phyloP scores from a whole-genome alignment of 2,113 vertebrate genomes.

The Pterocles burchelli region DNA sequence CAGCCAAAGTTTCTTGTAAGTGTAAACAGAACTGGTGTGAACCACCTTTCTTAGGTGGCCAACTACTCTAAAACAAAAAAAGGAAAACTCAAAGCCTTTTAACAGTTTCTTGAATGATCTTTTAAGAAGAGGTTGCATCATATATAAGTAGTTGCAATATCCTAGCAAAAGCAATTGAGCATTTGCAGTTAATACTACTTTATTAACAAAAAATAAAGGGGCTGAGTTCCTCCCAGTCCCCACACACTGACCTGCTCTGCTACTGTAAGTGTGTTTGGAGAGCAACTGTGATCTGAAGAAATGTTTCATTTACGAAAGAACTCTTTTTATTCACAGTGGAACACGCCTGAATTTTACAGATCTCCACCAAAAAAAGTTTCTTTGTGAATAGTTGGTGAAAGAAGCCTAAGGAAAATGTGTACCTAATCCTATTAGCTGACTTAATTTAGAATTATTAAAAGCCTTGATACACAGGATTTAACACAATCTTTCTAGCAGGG shows the following conservation, averaged over 20 bases:
- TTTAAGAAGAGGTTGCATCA: background rate
- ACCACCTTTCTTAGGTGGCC: background rate
- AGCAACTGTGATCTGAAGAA: constrained; percentile 50
- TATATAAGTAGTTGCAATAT: background rate
- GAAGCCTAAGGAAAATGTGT: constrained; percentile 77
- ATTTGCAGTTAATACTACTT: background rate
- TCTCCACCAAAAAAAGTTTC: constrained; percentile 33
- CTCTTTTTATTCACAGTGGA: constrained; percentile 59
- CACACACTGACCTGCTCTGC: background rate
- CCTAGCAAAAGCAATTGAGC: background rate
- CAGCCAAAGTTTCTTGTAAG: background rate
- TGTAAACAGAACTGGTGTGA: background rate
- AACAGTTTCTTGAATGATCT: background rate
- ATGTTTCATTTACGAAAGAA: constrained; percentile 51
- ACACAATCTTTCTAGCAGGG: constrained; percentile 84
- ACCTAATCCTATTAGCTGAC: constrained; percentile 87
- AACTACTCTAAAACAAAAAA: background rate
- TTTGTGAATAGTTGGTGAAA: constrained; percentile 73
- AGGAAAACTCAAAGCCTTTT: background rate
- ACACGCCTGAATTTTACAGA: constrained; percentile 70
- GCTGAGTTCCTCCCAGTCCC: background rate
- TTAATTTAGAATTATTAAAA: constrained; percentile 86
- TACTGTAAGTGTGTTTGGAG: background rate
- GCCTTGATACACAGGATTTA: constrained; percentile 81
- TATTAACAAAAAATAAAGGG: background rate